Evolutionary conservation across 1,140 invertebrate species (phyloP), one percentile per base, ranked within the genome.

Genomic region (Himalopsyche phryganea): DNA sequence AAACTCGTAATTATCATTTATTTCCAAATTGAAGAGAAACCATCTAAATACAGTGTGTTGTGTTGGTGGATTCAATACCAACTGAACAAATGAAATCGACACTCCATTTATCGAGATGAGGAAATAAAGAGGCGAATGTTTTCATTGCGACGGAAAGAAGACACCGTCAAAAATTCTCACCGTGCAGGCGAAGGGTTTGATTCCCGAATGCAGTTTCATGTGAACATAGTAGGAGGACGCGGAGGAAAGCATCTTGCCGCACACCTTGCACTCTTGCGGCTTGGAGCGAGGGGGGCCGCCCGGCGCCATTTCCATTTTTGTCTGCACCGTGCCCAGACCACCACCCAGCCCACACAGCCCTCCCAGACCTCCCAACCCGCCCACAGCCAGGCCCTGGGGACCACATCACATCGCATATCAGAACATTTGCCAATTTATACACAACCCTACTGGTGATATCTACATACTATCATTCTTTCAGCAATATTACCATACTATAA

Each of bases 161-260:
- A 15, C 5, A 5, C 13, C 2, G 18, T 45, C 4, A 19, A 19
- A 45, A 15, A 45, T 4, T 54, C 74, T 74, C 80, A 84, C 81
- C 72, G 90, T 81, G 82, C 92, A 85, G 75, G 85, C 76, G 83
- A 86, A 90, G 19, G 86, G 87, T 69, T 90, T 90, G 67, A 85
- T 86, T 42, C 85, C 84, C 20, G 87, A 89, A 72, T 90, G 87
- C 46, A 87, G 76, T 72, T 89, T 89, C 85, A 89, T 87, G 71
- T 90, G 87, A 66, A 89, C 87, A 66, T 90, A 89, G 68, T 89
- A 89, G 44, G 85, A 87, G 5, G 86, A 87, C 23, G 86, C 81
- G 1, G 86, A 89, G 41, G 85, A 86, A 20, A 90, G 71, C 35
- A 88, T 82, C 76, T 87, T 88, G 32, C 86, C 86, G 69, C 87